Conservation (phyloP, 2,888 invertebrate species). For the Nineta flava region DNA sequence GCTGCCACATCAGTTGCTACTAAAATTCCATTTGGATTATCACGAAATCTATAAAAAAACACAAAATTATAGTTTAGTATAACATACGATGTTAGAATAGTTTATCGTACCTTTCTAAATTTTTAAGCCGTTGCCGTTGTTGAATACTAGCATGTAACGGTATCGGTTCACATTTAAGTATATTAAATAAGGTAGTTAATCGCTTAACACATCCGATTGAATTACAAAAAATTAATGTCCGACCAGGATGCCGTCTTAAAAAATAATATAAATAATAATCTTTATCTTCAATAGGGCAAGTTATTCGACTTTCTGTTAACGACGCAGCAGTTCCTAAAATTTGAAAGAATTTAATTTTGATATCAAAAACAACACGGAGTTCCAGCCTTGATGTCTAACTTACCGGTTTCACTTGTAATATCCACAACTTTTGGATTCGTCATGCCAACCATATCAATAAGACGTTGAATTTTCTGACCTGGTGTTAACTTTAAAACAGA, state of each 20-base stretch:
- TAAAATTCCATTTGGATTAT: conserved; percentile 53
- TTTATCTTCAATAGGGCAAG: conserved; percentile 64
- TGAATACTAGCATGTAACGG: conserved; percentile 83
- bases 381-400: conserved; percentile 24
- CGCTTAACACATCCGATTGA: conserved; percentile 87
- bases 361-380: background rate
- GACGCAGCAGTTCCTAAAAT: conserved; percentile 59
- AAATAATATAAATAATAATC: conserved; percentile 90
- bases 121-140: conserved; percentile 84
- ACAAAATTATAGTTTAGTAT: background rate
- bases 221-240: conserved; percentile 88
- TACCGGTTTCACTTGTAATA: conserved; percentile 55
- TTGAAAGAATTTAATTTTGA: background rate
- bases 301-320: conserved; percentile 70
- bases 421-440: conserved; percentile 87
- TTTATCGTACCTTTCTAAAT: conserved; percentile 56
- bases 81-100: background rate
- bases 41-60: conserved; percentile 41
- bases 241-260: conserved; percentile 63
- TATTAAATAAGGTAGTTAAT: conserved; percentile 46
- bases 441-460: conserved; percentile 70
- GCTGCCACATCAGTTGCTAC: conserved; percentile 76
- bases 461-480: conserved; percentile 56
- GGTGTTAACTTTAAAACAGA: conserved; percentile 48
- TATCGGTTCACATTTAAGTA: conserved; percentile 56